Conservation (phyloP, 1,140 invertebrate genomes). For the Drosophila guanche region DNA sequence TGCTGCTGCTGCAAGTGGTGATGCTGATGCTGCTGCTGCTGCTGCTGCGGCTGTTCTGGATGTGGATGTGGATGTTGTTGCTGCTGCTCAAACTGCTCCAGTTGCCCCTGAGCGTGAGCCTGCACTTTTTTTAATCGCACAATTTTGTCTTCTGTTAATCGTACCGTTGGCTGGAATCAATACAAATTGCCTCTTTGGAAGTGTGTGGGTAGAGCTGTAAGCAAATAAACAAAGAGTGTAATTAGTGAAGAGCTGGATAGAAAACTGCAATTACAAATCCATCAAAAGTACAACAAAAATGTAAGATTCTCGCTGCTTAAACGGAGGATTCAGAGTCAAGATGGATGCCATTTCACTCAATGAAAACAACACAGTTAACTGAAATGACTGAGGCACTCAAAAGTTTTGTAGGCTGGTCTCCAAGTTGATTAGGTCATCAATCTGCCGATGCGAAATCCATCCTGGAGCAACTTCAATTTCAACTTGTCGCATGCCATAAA, state of each 20-base stretch:
- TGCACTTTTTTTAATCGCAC: constrained; percentile 77
- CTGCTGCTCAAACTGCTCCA: constrained; percentile 74
- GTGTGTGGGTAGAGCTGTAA: constrained; percentile 10
- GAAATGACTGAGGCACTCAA: neutral
- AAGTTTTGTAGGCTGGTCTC: neutral
- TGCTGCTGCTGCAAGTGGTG: constrained; percentile 29
- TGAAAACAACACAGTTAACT: too few species aligned
- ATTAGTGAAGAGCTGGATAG: neutral
- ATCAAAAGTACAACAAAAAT: too few species aligned
- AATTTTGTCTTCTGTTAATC: constrained; percentile 67
- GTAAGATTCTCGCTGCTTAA: too few species aligned
- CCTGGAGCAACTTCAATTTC: constrained; percentile 19
- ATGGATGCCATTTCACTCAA: too few species aligned
- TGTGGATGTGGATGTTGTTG: constrained; percentile 27
- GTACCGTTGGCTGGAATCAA: constrained; percentile 18
- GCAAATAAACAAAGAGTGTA: neutral
- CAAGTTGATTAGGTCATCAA: constrained; percentile 36
- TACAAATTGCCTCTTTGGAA: neutral
- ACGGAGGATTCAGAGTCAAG: too few species aligned
- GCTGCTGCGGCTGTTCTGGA: constrained; percentile 24
- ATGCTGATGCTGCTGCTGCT: constrained; percentile 33
- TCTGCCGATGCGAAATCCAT: neutral
- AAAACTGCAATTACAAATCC: too few species aligned
- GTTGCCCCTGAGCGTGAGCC: constrained; percentile 76
- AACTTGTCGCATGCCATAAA: constrained; percentile 40